Percentiles rank a stretch among this genome's conserved stretches.
Evolutionary conservation across 2,888 invertebrate species (phyloP).

Genomic region (Drosophila dives): DNA sequence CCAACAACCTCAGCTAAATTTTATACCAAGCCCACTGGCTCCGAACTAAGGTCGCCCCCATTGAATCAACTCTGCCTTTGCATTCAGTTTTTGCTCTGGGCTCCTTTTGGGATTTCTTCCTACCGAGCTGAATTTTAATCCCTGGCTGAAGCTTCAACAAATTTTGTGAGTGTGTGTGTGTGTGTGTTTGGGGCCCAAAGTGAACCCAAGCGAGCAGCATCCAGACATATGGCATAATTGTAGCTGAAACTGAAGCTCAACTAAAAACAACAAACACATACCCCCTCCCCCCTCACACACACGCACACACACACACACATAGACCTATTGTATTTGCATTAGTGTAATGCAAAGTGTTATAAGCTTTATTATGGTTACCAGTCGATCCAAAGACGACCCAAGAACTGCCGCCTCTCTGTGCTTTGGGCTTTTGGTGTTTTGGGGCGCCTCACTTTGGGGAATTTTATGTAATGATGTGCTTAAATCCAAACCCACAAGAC

Average conservation of each 20-base stretch:
- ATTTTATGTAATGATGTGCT: constrained; percentile 79
- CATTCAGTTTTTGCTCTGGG: constrained; percentile 14
- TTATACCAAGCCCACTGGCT: constrained; percentile 47
- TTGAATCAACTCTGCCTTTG: constrained; percentile 1
- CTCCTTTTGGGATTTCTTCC: constrained; percentile 31
- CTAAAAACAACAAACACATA: constrained; percentile 19
- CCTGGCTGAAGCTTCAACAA: constrained; percentile 75
- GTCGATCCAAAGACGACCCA: constrained; percentile 50
- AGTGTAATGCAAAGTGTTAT: constrained; percentile 81
- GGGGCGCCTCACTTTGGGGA: constrained; percentile 63
- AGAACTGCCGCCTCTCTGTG: constrained; percentile 30
- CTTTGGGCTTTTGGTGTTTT: neutral
- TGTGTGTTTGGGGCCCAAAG: constrained; percentile 42
- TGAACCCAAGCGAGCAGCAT: constrained; percentile 54
- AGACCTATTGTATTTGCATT: constrained; percentile 79
- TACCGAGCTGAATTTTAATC: constrained; percentile 66
- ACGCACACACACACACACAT: constrained; percentile 16
- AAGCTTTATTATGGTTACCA: constrained; percentile 77
- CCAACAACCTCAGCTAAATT: constrained; percentile 48
- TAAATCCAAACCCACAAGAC: constrained; percentile 55
- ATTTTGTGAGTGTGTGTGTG: constrained; percentile 66
- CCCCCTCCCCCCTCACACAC: constrained; percentile 16
- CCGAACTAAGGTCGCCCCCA: constrained; percentile 20
- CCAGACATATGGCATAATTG: constrained; percentile 78
- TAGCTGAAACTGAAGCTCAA: constrained; percentile 51